Conservation (phyloP, 2,888 invertebrate species). For the Acanthosoma haemorrhoidale region DNA sequence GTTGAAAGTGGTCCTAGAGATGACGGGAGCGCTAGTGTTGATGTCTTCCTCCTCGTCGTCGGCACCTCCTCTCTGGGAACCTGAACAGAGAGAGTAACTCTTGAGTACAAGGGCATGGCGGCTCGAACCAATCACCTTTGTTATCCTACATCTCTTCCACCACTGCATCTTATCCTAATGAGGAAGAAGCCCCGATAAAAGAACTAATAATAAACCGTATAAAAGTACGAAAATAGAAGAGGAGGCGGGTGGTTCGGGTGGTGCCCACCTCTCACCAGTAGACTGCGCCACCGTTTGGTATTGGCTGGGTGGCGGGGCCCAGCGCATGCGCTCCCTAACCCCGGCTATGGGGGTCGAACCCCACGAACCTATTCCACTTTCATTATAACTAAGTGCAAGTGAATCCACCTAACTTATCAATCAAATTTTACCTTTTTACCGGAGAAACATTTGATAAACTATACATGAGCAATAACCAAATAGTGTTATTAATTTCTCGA, state of each 20-base stretch:
- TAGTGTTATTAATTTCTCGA: too few relatives aligned
- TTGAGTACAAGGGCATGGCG: slow-evolving; percentile 42
- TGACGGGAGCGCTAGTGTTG: slow-evolving; percentile 8
- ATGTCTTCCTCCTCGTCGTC: slow-evolving; percentile 7
- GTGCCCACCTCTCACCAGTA: slow-evolving; percentile 1
- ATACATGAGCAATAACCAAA: too few relatives aligned
- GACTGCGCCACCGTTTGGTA: slow-evolving; percentile 24
- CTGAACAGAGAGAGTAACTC: slow-evolving; percentile 34
- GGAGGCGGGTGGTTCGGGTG: neutral
- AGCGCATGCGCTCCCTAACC: slow-evolving; percentile 10
- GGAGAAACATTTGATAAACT: too few relatives aligned
- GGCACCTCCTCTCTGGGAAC: slow-evolving; percentile 5
- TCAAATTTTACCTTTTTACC: too few relatives aligned
- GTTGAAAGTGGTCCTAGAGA: slow-evolving; percentile 34
- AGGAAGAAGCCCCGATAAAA: neutral
- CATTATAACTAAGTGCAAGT: neutral
- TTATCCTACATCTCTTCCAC: slow-evolving; percentile 36
- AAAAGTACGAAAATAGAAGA: neutral
- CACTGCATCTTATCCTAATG: slow-evolving; percentile 37
- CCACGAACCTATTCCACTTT: neutral
- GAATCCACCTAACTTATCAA: neutral
- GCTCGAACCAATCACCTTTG: slow-evolving; percentile 43
- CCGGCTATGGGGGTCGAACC: slow-evolving; percentile 15
- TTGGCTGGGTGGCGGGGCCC: neutral
- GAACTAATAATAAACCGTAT: neutral